A percentile compares a stretch with the other conserved stretches of the same genome.
Conservation (phyloP, 2,888 invertebrate species). For the Syrista parreyssii region DNA sequence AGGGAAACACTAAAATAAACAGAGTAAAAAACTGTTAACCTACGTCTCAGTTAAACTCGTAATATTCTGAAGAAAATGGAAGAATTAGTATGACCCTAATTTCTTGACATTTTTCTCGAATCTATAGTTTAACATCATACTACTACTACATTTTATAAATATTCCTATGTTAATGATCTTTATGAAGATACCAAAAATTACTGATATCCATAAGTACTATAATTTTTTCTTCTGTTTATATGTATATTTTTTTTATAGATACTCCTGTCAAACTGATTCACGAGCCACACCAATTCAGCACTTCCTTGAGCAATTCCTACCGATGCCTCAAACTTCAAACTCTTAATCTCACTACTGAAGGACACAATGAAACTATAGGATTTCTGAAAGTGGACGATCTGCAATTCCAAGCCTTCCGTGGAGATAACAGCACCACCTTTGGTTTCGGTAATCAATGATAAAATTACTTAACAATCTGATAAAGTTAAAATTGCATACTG, state of each 20-base stretch:
- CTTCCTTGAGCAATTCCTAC: constrained; percentile 77
- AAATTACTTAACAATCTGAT: neutral
- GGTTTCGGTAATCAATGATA: constrained; percentile 69
- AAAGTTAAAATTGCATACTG: neutral
- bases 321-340: constrained; percentile 75
- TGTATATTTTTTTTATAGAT: constrained; percentile 40
- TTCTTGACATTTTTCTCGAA: neutral
- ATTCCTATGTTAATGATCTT: neutral
- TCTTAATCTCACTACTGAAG: constrained; percentile 44
- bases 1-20: neutral
- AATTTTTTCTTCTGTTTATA: neutral
- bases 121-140: neutral
- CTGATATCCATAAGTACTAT: neutral
- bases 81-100: neutral
- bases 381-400: constrained; percentile 72
- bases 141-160: neutral
- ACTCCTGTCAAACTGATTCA: constrained; percentile 67
- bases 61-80: neutral
- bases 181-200: neutral
- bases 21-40: neutral
- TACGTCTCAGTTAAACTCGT: neutral
- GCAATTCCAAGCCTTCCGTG: constrained; percentile 81
- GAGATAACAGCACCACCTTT: constrained; percentile 69
- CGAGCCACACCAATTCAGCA: constrained; percentile 69
- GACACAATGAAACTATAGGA: constrained; percentile 60